A percentile compares a stretch with the other conserved stretches of the same genome.
phyloP scores from a whole-genome alignment of 2,797 vertebrate species.

The Denticeps clupeoides region DNA sequence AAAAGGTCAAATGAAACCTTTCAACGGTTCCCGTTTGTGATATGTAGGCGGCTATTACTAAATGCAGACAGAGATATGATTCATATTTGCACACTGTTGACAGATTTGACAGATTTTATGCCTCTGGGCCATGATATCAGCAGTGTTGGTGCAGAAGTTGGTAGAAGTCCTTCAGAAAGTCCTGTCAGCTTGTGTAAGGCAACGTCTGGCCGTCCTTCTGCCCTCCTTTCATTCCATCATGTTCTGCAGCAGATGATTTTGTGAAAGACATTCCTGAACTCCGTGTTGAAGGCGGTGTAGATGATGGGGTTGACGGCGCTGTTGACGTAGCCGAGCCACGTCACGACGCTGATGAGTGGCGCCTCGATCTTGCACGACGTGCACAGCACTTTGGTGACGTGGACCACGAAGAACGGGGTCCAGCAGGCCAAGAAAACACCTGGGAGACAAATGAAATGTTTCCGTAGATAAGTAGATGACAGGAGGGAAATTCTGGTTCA shows the following conservation, averaged over 20 bases:
- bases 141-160: no score
- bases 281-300: conserved; percentile 58
- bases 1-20: no score
- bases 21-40: no score
- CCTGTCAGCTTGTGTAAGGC: conserved; percentile 24
- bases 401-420: conserved; percentile 63
- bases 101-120: conserved; percentile 39
- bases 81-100: conserved; percentile 20
- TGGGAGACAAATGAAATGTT: conserved; percentile 23
- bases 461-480: no score
- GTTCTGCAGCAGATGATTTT: conserved; percentile 52
- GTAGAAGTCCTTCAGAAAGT: no score
- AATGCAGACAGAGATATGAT: no score
- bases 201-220: conserved; percentile 10
- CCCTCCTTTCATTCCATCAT: conserved; percentile 18
- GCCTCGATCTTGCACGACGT: conserved; percentile 50
- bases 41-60: no score
- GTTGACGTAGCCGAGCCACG: conserved; percentile 65
- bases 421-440: conserved; percentile 63
- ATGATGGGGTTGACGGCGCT: conserved; percentile 64
- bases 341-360: conserved; percentile 58
- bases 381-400: conserved; percentile 58
- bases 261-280: conserved; percentile 62
- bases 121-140: conserved; percentile 36
- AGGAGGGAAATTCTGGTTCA: no score